Conservation (phyloP, 2,797 vertebrate species). For the Anas acuta region DNA sequence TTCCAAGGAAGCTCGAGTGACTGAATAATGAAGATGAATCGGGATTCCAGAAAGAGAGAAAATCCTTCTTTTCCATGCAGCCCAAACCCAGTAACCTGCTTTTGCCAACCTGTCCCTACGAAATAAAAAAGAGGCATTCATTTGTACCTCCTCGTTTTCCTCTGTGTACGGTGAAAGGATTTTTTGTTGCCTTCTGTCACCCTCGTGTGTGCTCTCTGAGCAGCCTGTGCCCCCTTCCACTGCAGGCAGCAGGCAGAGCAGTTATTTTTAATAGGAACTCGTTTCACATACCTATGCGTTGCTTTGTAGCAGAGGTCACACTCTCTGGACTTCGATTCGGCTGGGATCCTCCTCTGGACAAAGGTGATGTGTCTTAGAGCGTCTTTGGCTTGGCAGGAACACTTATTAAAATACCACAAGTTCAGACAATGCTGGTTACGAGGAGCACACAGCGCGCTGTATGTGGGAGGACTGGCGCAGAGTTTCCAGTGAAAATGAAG, state of each 20-base stretch:
- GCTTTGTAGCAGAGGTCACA: not conserved
- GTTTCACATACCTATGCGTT: slow-evolving; percentile 30
- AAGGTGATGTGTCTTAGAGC: not conserved
- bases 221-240: not conserved
- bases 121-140: slow-evolving; percentile 20
- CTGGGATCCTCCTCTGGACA: slow-evolving; percentile 41
- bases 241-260: not conserved
- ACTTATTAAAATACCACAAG: slow-evolving; percentile 32
- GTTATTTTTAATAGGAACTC: not conserved
- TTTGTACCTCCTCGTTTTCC: not conserved
- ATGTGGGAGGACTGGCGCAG: not conserved
- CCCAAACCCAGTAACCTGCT: not conserved
- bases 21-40: slow-evolving; percentile 64
- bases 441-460: not conserved
- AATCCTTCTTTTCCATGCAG: not conserved
- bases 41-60: not conserved
- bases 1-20: slow-evolving; percentile 20
- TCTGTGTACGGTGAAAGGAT: not conserved
- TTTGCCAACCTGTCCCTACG: slow-evolving; percentile 27
- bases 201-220: not conserved
- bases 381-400: slow-evolving; percentile 36
- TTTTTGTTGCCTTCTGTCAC: not conserved
- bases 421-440: slow-evolving; percentile 63
- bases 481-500: slow-evolving; percentile 57
- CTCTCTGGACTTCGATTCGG: not conserved